A percentile compares a stretch with the other conserved stretches of the same genome.
Evolutionary conservation across 2,888 invertebrate species (phyloP).

Genomic region (Eupithecia vulgata): DNA sequence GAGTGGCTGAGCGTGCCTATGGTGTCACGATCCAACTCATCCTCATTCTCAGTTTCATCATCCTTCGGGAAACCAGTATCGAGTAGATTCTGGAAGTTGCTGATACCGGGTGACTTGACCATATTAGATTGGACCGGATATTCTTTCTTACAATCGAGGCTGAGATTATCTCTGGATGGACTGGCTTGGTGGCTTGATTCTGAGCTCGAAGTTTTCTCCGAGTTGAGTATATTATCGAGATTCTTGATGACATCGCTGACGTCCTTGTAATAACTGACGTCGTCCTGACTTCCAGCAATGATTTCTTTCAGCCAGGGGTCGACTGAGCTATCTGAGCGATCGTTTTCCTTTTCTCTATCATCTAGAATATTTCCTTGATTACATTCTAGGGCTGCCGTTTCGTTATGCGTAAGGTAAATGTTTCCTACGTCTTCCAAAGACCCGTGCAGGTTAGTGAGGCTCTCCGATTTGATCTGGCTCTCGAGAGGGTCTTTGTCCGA

Average conservation of each 20-base stretch:
- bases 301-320: constrained; percentile 86
- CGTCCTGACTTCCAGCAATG: constrained; percentile 83
- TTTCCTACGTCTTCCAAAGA: constrained; percentile 85
- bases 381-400: constrained; percentile 70
- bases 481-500: constrained; percentile 74
- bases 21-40: constrained; percentile 72
- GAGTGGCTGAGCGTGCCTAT: constrained; percentile 77
- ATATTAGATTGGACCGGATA: constrained; percentile 72
- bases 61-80: constrained; percentile 62
- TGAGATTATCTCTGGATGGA: constrained; percentile 79
- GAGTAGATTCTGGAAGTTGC: constrained; percentile 74
- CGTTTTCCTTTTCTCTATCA: constrained; percentile 66
- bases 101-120: constrained; percentile 79
- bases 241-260: constrained; percentile 86
- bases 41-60: constrained; percentile 58
- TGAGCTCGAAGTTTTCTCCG: constrained; percentile 85
- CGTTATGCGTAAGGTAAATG: constrained; percentile 77
- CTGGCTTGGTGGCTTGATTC: constrained; percentile 84
- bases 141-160: constrained; percentile 77
- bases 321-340: constrained; percentile 75
- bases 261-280: constrained; percentile 84
- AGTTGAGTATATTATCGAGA: constrained; percentile 85
- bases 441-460: constrained; percentile 87
- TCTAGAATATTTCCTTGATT: constrained; percentile 74
- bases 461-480: constrained; percentile 78